These are phyloP conservation scores for Aleadryas rufinucha DNA, from an alignment of 2,113 vertebrate species.

Conservation along the genomic window DNA sequence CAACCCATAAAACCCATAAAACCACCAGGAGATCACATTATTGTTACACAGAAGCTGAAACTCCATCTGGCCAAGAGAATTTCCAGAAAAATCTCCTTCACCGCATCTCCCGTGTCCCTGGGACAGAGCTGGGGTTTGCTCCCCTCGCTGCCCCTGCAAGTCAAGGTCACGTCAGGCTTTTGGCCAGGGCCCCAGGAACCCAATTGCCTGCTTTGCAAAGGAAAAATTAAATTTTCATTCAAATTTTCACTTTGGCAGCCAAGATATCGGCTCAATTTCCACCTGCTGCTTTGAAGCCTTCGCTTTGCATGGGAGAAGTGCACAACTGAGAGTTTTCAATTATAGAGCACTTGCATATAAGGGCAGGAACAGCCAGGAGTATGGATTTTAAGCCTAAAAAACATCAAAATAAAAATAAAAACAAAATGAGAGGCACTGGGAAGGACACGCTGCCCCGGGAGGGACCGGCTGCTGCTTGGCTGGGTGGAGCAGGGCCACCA, in stretches of 20 bases:
- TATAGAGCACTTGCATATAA: not conserved
- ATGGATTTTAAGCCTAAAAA: not conserved
- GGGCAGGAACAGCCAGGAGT: not conserved
- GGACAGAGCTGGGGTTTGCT: not conserved
- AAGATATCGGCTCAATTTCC: constrained; percentile 41
- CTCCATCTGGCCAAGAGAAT: not conserved
- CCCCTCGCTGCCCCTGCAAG: not conserved
- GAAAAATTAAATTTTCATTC: constrained; percentile 34
- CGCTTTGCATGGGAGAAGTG: not conserved
- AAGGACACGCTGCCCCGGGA: not conserved
- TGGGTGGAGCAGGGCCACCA: not conserved
- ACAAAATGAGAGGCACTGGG: not conserved
- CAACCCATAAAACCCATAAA: not conserved
- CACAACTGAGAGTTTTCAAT: constrained; percentile 40
- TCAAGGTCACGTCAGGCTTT: not conserved
- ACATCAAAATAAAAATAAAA: not conserved
- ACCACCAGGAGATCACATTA: not conserved
- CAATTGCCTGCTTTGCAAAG: accelerated
- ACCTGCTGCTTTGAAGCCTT: constrained; percentile 48
- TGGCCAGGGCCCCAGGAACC: not conserved
- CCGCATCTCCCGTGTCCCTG: not conserved
- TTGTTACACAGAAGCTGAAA: not conserved
- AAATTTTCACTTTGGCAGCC: constrained; percentile 19
- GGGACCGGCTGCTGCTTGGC: not conserved
- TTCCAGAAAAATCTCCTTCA: constrained; percentile 24